phyloP scores from a whole-genome alignment of 2,888 invertebrate genomes.

The Spisula solida region DNA sequence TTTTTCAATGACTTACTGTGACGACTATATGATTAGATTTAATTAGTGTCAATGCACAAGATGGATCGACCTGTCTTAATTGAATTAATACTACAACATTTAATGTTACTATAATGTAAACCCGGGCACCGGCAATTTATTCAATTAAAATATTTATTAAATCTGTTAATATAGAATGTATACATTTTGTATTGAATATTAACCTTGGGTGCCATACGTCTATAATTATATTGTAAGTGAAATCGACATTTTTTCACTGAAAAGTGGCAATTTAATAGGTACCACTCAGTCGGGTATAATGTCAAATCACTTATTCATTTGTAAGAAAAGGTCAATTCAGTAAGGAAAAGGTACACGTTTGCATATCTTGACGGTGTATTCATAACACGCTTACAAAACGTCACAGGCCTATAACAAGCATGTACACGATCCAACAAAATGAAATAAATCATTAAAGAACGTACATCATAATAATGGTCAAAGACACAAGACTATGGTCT shows the following conservation, averaged over 20 bases:
- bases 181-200: constrained; percentile 15
- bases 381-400: no score
- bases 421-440: no score
- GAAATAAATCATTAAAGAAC: no score
- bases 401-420: no score
- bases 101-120: neutral
- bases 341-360: neutral
- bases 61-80: neutral
- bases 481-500: no score
- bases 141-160: neutral
- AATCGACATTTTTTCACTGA: neutral
- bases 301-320: neutral
- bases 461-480: no score
- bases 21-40: neutral
- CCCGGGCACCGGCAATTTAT: neutral
- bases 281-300: neutral
- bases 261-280: neutral
- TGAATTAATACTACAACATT: neutral
- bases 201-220: neutral
- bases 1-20: no score
- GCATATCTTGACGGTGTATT: neutral
- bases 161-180: neutral
- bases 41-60: neutral
- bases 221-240: neutral
- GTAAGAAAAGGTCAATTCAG: neutral